A percentile compares a stretch with the other conserved stretches of the same genome.
Evolutionary conservation across 1,140 invertebrate species (phyloP).

Genomic region (Drosophila rhopaloa): DNA sequence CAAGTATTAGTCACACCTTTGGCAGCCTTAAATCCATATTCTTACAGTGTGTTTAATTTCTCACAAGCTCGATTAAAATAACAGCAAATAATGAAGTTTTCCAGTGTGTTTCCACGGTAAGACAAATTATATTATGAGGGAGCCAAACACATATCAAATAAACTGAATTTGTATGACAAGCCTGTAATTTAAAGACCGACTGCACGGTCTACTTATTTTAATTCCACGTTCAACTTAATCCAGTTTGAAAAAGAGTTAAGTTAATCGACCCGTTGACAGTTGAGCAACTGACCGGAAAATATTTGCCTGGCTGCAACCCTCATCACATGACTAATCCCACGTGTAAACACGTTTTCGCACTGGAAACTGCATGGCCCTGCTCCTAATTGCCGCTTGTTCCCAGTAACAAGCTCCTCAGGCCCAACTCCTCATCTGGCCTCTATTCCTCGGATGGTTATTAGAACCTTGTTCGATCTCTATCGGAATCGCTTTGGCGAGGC

Average conservation of each 20-base stretch:
- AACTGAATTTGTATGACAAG: background rate
- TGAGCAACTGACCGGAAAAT: constrained; percentile 38
- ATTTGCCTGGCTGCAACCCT: constrained; percentile 25
- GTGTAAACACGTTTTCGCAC: constrained; percentile 62
- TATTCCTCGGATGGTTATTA: constrained; percentile 53
- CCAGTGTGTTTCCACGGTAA: background rate
- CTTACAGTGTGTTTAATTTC: background rate
- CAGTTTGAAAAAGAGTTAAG: constrained; percentile 32
- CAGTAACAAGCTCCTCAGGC: constrained; percentile 25
- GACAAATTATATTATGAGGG: background rate
- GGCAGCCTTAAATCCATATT: background rate
- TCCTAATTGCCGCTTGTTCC: constrained; percentile 77
- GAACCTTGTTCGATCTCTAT: constrained; percentile 70
- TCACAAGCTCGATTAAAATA: background rate
- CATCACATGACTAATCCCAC: constrained; percentile 57
- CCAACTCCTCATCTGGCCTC: background rate
- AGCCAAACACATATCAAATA: background rate
- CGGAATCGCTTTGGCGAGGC: constrained; percentile 55
- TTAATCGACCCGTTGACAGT: constrained; percentile 56
- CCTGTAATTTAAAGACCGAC: background rate
- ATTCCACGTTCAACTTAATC: constrained; percentile 21
- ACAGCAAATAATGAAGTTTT: background rate
- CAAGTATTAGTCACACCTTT: too few relatives aligned
- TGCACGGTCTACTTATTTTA: constrained; percentile 19
- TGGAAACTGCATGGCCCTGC: constrained; percentile 41